A percentile compares a stretch with the other conserved stretches of the same genome.
phyloP scores from a whole-genome alignment of 2,797 vertebrate species.

The Myoxocephalus aenaeus region DNA sequence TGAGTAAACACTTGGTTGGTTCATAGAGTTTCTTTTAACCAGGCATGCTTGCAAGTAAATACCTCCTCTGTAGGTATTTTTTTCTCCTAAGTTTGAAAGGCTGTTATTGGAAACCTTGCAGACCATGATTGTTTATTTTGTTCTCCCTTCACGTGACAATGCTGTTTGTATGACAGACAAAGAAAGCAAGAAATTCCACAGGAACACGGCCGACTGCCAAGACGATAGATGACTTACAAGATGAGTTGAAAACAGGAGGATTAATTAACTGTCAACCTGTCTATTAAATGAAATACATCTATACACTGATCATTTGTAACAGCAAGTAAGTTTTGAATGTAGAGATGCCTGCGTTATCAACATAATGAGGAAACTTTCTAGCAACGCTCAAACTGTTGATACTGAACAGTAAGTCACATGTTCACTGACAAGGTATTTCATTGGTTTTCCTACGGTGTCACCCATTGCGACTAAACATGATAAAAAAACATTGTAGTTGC shows the following conservation, averaged over 20 bases:
- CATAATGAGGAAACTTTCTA: background rate
- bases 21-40: slow-evolving; percentile 57
- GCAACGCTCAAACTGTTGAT: background rate
- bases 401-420: background rate
- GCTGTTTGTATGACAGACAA: slow-evolving; percentile 54
- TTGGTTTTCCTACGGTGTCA: background rate
- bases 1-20: slow-evolving; percentile 58
- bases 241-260: slow-evolving; percentile 16
- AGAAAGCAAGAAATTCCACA: slow-evolving; percentile 60
- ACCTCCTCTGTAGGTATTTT: slow-evolving; percentile 43
- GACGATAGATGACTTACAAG: slow-evolving; percentile 42
- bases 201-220: slow-evolving; percentile 42
- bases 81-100: slow-evolving; percentile 41
- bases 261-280: background rate
- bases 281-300: background rate
- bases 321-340: background rate
- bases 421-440: background rate
- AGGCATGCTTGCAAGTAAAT: slow-evolving; percentile 58
- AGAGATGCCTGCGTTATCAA: background rate
- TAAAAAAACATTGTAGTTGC: background rate
- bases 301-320: background rate
- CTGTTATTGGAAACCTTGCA: slow-evolving; percentile 74
- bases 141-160: slow-evolving; percentile 74
- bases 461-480: background rate
- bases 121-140: slow-evolving; percentile 71